phyloP scores from a whole-genome alignment of 2,797 vertebrate genomes.

The Hoplostethus atlanticus region DNA sequence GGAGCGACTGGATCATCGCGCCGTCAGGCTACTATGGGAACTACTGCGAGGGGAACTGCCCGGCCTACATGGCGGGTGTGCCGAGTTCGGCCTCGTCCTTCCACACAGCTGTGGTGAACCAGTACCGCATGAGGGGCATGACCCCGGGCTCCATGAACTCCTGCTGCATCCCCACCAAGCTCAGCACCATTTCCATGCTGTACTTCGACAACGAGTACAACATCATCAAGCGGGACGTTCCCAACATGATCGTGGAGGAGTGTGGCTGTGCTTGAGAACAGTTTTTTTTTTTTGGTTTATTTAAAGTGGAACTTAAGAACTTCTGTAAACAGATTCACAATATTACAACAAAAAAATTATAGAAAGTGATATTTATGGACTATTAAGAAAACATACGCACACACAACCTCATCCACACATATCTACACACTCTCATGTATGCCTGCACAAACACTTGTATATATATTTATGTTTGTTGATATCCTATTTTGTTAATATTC shows the following conservation, averaged over 20 bases:
- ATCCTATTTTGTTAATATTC: conserved; percentile 67
- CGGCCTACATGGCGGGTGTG: conserved; percentile 96
- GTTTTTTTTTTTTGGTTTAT: conserved; percentile 7
- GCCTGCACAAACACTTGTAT: conserved; percentile 81
- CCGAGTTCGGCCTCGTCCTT: conserved; percentile 96
- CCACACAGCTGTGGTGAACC: conserved; percentile 97
- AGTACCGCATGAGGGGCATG: conserved; percentile 97
- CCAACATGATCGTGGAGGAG: conserved; percentile 99
- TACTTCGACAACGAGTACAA: conserved; percentile 99
- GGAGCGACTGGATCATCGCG: conserved; percentile 99
- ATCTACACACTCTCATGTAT: conserved; percentile 65
- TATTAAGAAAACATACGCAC: conserved; percentile 35
- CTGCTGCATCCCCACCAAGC: conserved; percentile 97
- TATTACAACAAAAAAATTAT: conserved; percentile 43
- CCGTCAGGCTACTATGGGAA: conserved; percentile 96
- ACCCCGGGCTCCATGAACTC: conserved; percentile 96
- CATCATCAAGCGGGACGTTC: conserved; percentile 97
- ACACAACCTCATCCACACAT: conserved; percentile 54
- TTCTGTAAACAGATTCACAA: conserved; percentile 41
- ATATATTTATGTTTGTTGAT: conserved; percentile 88
- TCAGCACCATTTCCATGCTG: conserved; percentile 99
- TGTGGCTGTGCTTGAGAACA: conserved; percentile 93
- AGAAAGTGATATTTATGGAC: conserved; percentile 82
- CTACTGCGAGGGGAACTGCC: conserved; percentile 98
- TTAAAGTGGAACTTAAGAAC: conserved; percentile 56